Evolutionary conservation across 2,797 vertebrate genomes (phyloP), one percentile per base, ranked within the genome.

Genomic region (Ctenochaetus hawaiiensis): DNA sequence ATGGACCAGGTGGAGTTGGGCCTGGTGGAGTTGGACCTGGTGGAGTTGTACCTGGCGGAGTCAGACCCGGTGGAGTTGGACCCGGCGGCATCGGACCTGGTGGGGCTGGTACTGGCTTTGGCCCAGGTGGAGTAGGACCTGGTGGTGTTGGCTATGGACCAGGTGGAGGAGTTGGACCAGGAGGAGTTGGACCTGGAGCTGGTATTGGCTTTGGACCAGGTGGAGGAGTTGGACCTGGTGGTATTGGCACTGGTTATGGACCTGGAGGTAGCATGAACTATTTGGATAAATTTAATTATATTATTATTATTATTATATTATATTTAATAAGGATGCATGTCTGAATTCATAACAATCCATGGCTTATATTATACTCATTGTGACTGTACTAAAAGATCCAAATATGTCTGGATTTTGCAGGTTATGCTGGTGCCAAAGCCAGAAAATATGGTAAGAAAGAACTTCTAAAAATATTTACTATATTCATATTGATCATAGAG

Each of bases 401-500:
- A 11, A 49, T 57, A 47, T 43, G 7, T 84, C 26, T 73, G 8
- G 43, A 63, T 64, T 72, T 75, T 77, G 2, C 82, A 95, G 94
- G 90, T 75, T 94, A 93, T 80, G 86, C 93, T 72, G 89, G 57
- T 43, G 90, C 93, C 17, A 95, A 95, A 90, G 92, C 94, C 0
- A 90, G 91, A 0, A 95, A 95, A 94, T 95, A 95, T 84, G 95
- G 95, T 95, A 74, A 86, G 90, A 75, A 62, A 80, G 2, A 60
- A 61, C 12, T 26, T 26, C 23, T 20, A 47, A 3, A 30, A 16
- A 20, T 9, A 47, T 60, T 12, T 43, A 39, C 5, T 10, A 39
- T 23, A 57, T 49, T 2, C 20, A 60, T 13, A 67, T 61, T 2
- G 16, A 26, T 47, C 26, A 30, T 30, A 4, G 26, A 30, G 26